Evolutionary conservation across 2,888 invertebrate species (phyloP).

Genomic region (Blastobasis lacticolella): DNA sequence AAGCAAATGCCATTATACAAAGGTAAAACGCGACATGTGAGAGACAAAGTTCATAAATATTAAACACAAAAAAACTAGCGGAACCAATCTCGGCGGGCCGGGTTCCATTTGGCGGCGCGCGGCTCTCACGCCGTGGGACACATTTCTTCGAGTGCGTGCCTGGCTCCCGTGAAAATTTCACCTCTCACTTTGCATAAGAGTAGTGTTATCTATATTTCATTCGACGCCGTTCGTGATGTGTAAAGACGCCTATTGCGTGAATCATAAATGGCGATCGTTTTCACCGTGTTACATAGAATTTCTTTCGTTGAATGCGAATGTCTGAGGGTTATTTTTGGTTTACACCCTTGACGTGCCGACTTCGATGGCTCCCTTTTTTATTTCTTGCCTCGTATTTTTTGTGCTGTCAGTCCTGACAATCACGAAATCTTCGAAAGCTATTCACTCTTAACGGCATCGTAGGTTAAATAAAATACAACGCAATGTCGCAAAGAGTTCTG

Average conservation of each 20-base stretch:
- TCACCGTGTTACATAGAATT: constrained; percentile 43
- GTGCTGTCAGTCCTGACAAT: too few species aligned
- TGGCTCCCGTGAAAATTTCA: constrained; percentile 50
- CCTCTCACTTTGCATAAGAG: constrained; percentile 58
- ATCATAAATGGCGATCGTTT: constrained; percentile 64
- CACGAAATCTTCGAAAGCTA: too few species aligned
- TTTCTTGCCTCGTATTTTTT: neutral
- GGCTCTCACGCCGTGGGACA: constrained; percentile 44
- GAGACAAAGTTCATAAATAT: constrained; percentile 62
- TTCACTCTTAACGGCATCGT: too few species aligned
- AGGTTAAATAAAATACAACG: too few species aligned
- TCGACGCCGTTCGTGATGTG: constrained; percentile 45
- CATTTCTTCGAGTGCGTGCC: constrained; percentile 49
- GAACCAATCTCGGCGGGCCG: constrained; percentile 58
- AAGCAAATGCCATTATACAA: constrained; percentile 55
- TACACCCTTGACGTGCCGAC: constrained; percentile 23
- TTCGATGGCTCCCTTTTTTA: constrained; percentile 23
- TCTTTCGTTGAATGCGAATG: constrained; percentile 28
- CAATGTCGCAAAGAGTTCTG: too few species aligned
- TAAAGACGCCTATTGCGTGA: constrained; percentile 56
- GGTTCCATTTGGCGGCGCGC: constrained; percentile 50
- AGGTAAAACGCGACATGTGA: constrained; percentile 52
- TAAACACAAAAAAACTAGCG: constrained; percentile 60
- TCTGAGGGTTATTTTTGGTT: constrained; percentile 29
- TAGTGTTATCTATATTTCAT: constrained; percentile 61